Conservation (phyloP, 2,888 invertebrate genomes). For the Linnaemya tessellans region DNA sequence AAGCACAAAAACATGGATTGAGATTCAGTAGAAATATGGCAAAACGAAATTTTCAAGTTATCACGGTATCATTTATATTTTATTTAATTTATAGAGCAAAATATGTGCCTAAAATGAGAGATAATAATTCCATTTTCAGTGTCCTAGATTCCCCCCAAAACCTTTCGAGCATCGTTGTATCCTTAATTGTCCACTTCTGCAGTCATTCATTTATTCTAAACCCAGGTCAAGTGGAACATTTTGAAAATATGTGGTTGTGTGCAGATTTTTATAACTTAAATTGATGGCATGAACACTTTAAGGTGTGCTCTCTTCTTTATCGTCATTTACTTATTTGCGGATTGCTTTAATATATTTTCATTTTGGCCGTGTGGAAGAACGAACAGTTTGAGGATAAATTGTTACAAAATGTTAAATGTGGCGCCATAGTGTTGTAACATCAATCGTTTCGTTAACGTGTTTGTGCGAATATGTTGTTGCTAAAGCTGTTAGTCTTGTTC, state of each 20-base stretch:
- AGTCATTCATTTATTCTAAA: too few species aligned
- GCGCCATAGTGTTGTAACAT: constrained; percentile 72
- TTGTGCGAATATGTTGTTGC: constrained; percentile 48
- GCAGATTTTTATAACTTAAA: constrained; percentile 74
- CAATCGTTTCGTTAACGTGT: constrained; percentile 63
- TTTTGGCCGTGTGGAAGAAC: constrained; percentile 19
- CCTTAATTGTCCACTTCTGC: too few species aligned
- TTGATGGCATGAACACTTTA: constrained; percentile 74
- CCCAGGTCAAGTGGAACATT: neutral
- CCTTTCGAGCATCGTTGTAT: too few species aligned
- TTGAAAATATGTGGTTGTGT: constrained; percentile 20
- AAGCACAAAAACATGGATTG: too few species aligned
- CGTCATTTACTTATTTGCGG: constrained; percentile 45
- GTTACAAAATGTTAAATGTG: constrained; percentile 73
- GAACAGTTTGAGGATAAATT: constrained; percentile 52
- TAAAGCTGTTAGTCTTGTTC: constrained; percentile 48
- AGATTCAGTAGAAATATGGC: too few species aligned
- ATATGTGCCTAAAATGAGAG: too few species aligned
- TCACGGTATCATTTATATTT: too few species aligned
- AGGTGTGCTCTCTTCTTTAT: constrained; percentile 60
- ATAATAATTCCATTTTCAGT: too few species aligned
- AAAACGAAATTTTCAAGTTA: too few species aligned
- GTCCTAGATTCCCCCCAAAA: too few species aligned
- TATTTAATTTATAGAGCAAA: too few species aligned
- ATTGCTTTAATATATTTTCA: neutral